Evolutionary conservation across 35 echinoderm and acorn worm genomes (phyloP).

Genomic region (Nesometra sesokonis): DNA sequence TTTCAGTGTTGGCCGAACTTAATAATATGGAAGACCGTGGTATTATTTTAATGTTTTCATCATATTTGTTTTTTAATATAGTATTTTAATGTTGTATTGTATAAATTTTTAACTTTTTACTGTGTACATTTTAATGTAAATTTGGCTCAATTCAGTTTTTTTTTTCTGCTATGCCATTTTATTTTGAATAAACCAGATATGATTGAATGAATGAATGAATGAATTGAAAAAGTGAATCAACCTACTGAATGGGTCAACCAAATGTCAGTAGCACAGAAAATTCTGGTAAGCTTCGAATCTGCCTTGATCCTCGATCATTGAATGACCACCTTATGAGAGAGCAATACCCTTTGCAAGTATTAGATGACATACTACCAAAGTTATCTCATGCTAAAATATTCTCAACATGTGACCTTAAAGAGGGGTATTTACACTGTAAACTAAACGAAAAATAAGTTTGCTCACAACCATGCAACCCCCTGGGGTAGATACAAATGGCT

Average conservation of each 20-base stretch:
- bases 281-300: background rate
- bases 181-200: too few species aligned
- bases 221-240: background rate
- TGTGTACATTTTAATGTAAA: too few species aligned
- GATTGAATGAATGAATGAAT: constrained; percentile 4
- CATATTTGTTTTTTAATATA: too few species aligned
- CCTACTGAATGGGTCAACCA: constrained; percentile 36
- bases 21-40: background rate
- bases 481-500: constrained; percentile 46
- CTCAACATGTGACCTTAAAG: background rate
- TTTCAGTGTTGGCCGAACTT: constrained; percentile 2
- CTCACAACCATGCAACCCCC: constrained; percentile 40
- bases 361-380: background rate
- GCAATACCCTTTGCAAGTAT: background rate
- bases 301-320: background rate
- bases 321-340: background rate
- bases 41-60: background rate
- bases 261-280: background rate
- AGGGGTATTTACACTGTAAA: background rate
- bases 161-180: too few species aligned
- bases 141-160: too few species aligned
- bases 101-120: background rate
- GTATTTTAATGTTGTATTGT: too few species aligned
- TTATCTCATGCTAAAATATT: background rate
- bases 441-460: background rate